phyloP scores from a whole-genome alignment of 1,140 invertebrate genomes.

The Pectinophora gossypiella region DNA sequence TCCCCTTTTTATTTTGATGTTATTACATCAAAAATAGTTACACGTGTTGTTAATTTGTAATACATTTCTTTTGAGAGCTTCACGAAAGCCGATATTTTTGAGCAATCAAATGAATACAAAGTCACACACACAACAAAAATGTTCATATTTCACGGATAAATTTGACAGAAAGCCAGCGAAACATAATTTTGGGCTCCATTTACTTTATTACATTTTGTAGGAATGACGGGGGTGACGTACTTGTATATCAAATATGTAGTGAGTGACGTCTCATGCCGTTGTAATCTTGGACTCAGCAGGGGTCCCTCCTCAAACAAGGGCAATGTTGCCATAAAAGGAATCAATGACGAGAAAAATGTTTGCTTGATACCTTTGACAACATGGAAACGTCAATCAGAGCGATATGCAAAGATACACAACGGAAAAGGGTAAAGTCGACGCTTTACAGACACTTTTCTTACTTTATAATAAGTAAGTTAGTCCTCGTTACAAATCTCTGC shows the following conservation, averaged over 20 bases:
- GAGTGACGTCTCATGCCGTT: neutral
- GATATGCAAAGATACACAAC: no score
- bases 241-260: neutral
- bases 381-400: neutral
- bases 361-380: neutral
- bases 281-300: no score
- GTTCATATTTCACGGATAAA: constrained; percentile 8
- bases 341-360: neutral
- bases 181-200: constrained; percentile 44
- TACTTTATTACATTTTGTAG: constrained; percentile 38
- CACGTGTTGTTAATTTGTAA: neutral
- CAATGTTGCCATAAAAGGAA: neutral
- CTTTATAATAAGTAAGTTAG: no score
- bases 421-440: no score
- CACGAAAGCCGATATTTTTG: neutral
- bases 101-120: neutral
- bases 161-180: constrained; percentile 6
- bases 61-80: neutral
- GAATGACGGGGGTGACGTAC: neutral
- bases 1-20: no score
- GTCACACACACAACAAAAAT: constrained; percentile 2
- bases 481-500: no score
- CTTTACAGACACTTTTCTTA: no score
- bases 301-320: neutral
- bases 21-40: no score